Base-by-base conservation (phyloP, 2,113 vertebrate species). In the Plotosus lineatus region DNA sequence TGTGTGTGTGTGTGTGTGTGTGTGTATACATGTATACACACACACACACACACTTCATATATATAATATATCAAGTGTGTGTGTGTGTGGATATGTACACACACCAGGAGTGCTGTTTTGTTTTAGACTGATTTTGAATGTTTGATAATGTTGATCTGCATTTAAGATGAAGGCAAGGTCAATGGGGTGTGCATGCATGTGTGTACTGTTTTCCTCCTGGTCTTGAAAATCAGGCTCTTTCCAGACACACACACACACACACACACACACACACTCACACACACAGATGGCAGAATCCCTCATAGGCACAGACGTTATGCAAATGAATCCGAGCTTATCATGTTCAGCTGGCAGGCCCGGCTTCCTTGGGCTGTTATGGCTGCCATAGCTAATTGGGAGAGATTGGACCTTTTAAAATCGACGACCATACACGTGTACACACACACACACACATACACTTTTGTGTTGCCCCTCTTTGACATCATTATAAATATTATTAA, bases 211-310 rank as follows among this genome's bases (percentile, higher is more conserved):
- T 76, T 82, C 50, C 61, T 76, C 38, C 19, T 40, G 17, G 58
- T 38, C 56, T 68, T 46, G 36, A 46, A 73, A 81, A 50, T 55
- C 72, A 42, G 58, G 56, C 79, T 81, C 61, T 56, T 76, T 53
- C n/a, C 48, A 76, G 73, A 76, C 60, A 44, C 66, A 79, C n/a
- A n/a, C n/a, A n/a, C n/a, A n/a, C n/a, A n/a, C n/a, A n/a, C n/a
- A n/a, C n/a, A n/a, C n/a, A n/a, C n/a, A n/a, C n/a, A n/a, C n/a
- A n/a, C n/a, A n/a, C n/a, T n/a, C n/a, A 76, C 60, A 44, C 66
- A 79, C 79, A 75, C 80, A 82, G 80, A 82, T 82, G 80, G 80
- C 80, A 68, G 60, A 55, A 69, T 73, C 53, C 68, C 79, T 76
- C 72, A 75, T 42, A 81, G 58, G 17, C 38, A 51, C 80, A 75